Percentiles rank a stretch among this genome's conserved stretches.
phyloP scores from a whole-genome alignment of 2,797 vertebrate species.

The Pachyuromys duprasi region DNA sequence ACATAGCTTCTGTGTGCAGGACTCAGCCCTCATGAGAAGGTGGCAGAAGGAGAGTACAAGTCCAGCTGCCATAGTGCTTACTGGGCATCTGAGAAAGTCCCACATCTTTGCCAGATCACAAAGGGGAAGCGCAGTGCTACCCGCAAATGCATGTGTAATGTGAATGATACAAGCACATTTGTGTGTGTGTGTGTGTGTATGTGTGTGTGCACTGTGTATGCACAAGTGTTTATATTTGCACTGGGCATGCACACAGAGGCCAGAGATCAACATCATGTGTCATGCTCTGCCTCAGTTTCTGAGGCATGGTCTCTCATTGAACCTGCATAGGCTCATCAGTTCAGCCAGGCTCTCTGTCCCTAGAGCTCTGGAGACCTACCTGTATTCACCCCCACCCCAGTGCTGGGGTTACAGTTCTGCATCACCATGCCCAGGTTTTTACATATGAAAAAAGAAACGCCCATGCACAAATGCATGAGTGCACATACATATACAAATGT shows the following conservation, averaged over 20 bases:
- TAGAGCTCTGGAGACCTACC: background rate
- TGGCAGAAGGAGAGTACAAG: background rate
- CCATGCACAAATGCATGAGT: background rate
- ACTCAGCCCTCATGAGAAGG: background rate
- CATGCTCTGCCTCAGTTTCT: background rate
- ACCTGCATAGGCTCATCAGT: background rate
- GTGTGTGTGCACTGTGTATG: no score
- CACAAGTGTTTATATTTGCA: no score
- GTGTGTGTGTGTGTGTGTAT: accelerated
- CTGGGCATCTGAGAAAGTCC: no score
- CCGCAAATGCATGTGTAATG: background rate
- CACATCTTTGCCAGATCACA: background rate
- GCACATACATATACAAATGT: background rate
- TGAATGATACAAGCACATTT: background rate
- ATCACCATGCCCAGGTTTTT: background rate
- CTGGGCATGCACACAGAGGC: no score
- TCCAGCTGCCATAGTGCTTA: no score
- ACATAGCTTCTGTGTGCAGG: background rate
- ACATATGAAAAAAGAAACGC: background rate
- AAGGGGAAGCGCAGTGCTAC: background rate
- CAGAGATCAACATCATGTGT: background rate
- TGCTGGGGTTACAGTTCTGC: background rate
- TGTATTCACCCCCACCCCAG: background rate
- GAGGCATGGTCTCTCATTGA: background rate
- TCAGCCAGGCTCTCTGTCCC: background rate